phyloP scores from a whole-genome alignment of 1,140 invertebrate genomes.

The Diachasmimorpha longicaudata region DNA sequence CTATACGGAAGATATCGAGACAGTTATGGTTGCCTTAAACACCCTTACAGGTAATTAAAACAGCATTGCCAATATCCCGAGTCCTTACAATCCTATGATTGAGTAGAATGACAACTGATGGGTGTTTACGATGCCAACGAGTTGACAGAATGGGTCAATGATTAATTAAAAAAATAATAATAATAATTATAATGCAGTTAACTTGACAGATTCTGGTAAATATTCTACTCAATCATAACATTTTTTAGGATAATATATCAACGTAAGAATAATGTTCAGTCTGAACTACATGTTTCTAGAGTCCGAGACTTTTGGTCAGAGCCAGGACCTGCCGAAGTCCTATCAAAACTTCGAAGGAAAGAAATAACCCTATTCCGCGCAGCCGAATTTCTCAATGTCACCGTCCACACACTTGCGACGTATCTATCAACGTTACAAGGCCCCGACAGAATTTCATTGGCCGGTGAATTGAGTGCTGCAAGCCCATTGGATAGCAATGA shows the following conservation, averaged over 20 bases:
- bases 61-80: background rate
- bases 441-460: constrained; percentile 59
- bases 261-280: background rate
- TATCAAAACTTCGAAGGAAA: constrained; percentile 73
- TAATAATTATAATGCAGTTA: background rate
- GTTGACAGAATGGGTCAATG: no score
- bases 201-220: background rate
- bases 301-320: constrained; percentile 80
- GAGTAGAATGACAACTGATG: background rate
- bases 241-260: background rate
- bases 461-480: constrained; percentile 50
- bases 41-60: constrained; percentile 72
- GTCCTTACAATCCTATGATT: background rate
- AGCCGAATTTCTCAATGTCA: constrained; percentile 75
- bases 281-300: constrained; percentile 55
- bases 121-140: background rate
- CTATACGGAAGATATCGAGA: constrained; percentile 87
- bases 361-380: constrained; percentile 75
- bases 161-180: no score
- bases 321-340: constrained; percentile 73
- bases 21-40: constrained; percentile 85
- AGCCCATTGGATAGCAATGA: constrained; percentile 43
- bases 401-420: constrained; percentile 73
- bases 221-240: constrained; percentile 15
- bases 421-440: constrained; percentile 70